Evolutionary conservation across 2,888 invertebrate genomes (phyloP).

Genomic region (Sisyra nigra): DNA sequence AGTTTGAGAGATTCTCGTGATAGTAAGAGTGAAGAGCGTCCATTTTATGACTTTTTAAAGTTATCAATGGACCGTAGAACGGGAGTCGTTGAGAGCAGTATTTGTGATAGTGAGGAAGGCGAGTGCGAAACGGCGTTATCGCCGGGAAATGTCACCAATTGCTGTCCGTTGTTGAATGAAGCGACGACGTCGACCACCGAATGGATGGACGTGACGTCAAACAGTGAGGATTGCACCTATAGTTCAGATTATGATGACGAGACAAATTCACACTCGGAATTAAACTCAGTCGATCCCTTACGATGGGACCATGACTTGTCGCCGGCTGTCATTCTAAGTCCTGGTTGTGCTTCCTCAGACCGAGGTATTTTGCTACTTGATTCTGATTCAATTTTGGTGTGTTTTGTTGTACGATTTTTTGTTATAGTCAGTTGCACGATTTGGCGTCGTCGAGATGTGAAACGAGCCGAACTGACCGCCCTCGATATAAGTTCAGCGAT

Average conservation of each 20-base stretch:
- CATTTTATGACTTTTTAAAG: too few species aligned
- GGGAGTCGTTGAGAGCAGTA: conserved; percentile 12
- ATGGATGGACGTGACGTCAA: conserved; percentile 80
- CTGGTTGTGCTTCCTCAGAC: conserved; percentile 51
- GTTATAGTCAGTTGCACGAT: conserved; percentile 79
- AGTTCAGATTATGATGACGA: conserved; percentile 44
- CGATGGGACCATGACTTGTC: conserved; percentile 51
- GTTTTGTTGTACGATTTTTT: neutral
- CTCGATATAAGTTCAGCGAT: conserved; percentile 90
- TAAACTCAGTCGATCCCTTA: conserved; percentile 31
- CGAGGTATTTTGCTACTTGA: conserved; percentile 39
- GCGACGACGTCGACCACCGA: conserved; percentile 53
- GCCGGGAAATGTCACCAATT: conserved; percentile 32
- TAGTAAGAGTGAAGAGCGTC: too few species aligned
- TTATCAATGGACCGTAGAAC: too few species aligned
- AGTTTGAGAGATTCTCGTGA: too few species aligned
- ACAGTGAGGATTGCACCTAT: conserved; percentile 74
- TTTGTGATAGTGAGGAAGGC: conserved; percentile 39
- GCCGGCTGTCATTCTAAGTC: conserved; percentile 57
- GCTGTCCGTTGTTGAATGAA: conserved; percentile 30
- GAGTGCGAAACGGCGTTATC: conserved; percentile 42
- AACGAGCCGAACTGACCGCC: conserved; percentile 85
- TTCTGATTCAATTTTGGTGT: too few species aligned
- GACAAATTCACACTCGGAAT: conserved; percentile 27
- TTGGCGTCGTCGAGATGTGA: conserved; percentile 81